Evolutionary conservation across 2,888 invertebrate genomes (phyloP).

Genomic region (Prenolepis imparis): DNA sequence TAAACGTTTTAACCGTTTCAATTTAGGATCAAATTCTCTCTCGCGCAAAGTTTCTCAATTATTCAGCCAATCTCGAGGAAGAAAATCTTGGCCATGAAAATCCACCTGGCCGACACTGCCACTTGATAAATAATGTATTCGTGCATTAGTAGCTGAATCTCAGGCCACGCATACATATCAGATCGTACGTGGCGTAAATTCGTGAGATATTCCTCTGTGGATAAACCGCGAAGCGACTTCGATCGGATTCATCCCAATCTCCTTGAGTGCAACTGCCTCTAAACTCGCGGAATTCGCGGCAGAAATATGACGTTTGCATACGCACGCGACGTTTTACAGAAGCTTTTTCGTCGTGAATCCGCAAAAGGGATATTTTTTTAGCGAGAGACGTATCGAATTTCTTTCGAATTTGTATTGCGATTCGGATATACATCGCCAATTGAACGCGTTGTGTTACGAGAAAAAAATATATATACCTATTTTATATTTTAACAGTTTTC

Average conservation of each 20-base stretch:
- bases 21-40: not conserved
- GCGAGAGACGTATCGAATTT: not conserved
- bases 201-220: conserved; percentile 5
- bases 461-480: not conserved
- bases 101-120: not conserved
- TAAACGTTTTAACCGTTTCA: not conserved
- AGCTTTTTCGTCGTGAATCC: not conserved
- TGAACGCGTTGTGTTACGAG: not conserved
- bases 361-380: not conserved
- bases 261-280: conserved; percentile 45
- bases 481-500: not conserved
- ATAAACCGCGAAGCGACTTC: not conserved
- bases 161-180: not conserved
- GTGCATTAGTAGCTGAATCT: conserved; percentile 40
- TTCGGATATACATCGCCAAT: not conserved
- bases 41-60: conserved; percentile 14
- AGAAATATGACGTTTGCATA: conserved; percentile 52
- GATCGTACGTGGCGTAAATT: conserved; percentile 16
- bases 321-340: conserved; percentile 7
- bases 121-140: conserved; percentile 25
- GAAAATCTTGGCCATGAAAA: conserved; percentile 2
- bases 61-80: conserved; percentile 8
- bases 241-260: conserved; percentile 43
- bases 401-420: not conserved
- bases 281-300: conserved; percentile 16